Evolutionary conservation across 35 echinoderm and acorn worm genomes (phyloP).

Genomic region (Lytechinus pictus): DNA sequence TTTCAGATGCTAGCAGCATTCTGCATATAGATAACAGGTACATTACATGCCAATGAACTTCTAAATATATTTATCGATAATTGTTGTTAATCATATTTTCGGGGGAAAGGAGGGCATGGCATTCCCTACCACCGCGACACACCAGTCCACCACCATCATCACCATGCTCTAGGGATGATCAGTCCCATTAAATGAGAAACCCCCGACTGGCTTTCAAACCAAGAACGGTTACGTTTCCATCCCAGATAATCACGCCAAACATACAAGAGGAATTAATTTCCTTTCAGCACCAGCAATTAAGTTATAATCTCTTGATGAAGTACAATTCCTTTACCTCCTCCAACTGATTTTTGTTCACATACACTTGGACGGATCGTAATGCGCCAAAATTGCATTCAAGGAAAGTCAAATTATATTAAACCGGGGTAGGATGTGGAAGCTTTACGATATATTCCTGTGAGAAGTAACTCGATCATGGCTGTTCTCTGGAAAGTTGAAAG

Average conservation of each 20-base stretch:
- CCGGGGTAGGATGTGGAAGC: not conserved
- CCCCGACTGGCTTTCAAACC: not conserved
- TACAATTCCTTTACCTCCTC: not conserved
- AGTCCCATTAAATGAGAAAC: not conserved
- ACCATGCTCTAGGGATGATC: not conserved
- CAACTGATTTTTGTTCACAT: slow-evolving; percentile 4
- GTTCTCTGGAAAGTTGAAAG: not conserved
- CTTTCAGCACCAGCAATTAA: slow-evolving; percentile 3
- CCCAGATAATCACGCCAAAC: not conserved
- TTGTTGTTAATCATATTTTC: no score
- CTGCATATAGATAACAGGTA: no score
- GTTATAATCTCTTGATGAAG: slow-evolving; percentile 19
- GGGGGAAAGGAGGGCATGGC: no score
- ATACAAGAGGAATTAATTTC: not conserved
- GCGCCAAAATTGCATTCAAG: not conserved
- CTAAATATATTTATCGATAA: no score
- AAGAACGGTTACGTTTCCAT: not conserved
- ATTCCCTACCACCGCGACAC: no score
- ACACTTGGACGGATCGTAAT: not conserved
- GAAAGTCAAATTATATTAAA: not conserved
- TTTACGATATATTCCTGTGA: not conserved
- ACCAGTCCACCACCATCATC: no score
- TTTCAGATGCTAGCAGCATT: no score
- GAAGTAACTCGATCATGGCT: not conserved
- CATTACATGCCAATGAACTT: no score